Evolutionary conservation across 2,888 invertebrate genomes (phyloP).

Genomic region (Eulithis prunata): DNA sequence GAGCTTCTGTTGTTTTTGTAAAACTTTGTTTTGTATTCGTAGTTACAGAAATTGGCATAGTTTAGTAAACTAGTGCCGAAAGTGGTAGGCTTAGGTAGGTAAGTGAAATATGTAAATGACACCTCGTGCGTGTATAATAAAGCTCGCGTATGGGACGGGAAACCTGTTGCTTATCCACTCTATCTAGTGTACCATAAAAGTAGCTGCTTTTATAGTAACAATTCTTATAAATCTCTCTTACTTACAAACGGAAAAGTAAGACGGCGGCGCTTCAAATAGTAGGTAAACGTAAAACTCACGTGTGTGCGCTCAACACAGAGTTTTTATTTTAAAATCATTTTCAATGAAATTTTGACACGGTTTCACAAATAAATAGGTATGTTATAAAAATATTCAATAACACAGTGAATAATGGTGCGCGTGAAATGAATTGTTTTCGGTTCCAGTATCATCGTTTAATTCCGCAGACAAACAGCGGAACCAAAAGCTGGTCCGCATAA

Average conservation of each 20-base stretch:
- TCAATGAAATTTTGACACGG: too few relatives aligned
- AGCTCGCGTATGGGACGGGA: slow-evolving; percentile 11
- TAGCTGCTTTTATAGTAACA: slow-evolving; percentile 2
- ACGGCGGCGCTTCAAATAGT: too few relatives aligned
- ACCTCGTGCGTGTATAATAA: slow-evolving; percentile 15
- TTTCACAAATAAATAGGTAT: too few relatives aligned
- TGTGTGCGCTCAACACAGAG: not conserved
- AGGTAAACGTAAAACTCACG: too few relatives aligned
- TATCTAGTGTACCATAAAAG: slow-evolving; percentile 6
- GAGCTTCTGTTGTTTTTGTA: slow-evolving; percentile 1
- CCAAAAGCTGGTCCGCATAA: slow-evolving; percentile 26
- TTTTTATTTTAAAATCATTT: too few relatives aligned
- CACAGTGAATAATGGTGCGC: slow-evolving; percentile 6
- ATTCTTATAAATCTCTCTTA: slow-evolving; percentile 8
- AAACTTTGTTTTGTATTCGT: not conserved
- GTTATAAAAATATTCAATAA: not conserved
- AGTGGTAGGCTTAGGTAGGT: slow-evolving; percentile 1
- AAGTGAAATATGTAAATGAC: slow-evolving; percentile 18
- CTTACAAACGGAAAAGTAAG: not conserved
- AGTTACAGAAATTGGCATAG: not conserved
- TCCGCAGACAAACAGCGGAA: slow-evolving; percentile 24
- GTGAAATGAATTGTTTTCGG: slow-evolving; percentile 7
- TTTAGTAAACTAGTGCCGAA: slow-evolving; percentile 2
- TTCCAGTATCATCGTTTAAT: slow-evolving; percentile 21
- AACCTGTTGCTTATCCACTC: slow-evolving; percentile 23